Percentiles rank a stretch among this genome's conserved stretches.
Evolutionary conservation across 2,888 invertebrate species (phyloP).

Genomic region (Chesias legatella): DNA sequence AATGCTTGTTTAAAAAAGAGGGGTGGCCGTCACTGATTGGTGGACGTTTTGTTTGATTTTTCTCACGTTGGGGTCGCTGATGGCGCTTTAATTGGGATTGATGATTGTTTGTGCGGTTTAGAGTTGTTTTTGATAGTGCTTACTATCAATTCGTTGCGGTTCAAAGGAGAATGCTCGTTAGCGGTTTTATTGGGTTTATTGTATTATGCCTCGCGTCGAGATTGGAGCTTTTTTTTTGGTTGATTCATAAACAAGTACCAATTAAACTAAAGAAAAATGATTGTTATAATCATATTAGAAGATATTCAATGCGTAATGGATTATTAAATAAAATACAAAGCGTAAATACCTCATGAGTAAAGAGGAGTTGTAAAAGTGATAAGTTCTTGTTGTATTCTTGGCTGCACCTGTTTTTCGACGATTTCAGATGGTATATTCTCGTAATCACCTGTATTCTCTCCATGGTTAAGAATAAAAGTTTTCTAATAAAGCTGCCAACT

Average conservation of each 20-base stretch:
- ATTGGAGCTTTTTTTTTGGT: background rate
- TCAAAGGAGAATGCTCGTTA: conserved; percentile 28
- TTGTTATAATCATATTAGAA: background rate
- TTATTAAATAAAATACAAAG: too few species aligned
- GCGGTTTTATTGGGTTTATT: conserved; percentile 13
- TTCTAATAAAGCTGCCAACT: conserved; percentile 11
- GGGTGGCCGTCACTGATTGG: conserved; percentile 48
- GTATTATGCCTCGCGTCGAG: background rate
- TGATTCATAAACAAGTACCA: too few species aligned
- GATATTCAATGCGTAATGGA: too few species aligned
- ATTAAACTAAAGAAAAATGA: too few species aligned
- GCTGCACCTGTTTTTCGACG: too few species aligned
- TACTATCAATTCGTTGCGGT: conserved; percentile 37
- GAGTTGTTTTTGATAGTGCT: conserved; percentile 40
- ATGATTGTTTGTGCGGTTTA: conserved; percentile 52
- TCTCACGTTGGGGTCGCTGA: conserved; percentile 64
- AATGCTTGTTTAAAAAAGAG: conserved; percentile 49
- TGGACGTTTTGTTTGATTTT: conserved; percentile 66
- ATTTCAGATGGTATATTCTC: too few species aligned
- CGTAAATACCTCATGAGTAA: too few species aligned
- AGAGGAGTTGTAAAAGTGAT: too few species aligned
- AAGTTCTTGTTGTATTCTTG: too few species aligned
- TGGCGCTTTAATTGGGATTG: conserved; percentile 72
- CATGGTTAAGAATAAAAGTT: conserved; percentile 5
- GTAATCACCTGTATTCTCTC: too few species aligned